Base-by-base conservation (phyloP, 2,888 invertebrate species). In the Sclerodermus sp. region DNA sequence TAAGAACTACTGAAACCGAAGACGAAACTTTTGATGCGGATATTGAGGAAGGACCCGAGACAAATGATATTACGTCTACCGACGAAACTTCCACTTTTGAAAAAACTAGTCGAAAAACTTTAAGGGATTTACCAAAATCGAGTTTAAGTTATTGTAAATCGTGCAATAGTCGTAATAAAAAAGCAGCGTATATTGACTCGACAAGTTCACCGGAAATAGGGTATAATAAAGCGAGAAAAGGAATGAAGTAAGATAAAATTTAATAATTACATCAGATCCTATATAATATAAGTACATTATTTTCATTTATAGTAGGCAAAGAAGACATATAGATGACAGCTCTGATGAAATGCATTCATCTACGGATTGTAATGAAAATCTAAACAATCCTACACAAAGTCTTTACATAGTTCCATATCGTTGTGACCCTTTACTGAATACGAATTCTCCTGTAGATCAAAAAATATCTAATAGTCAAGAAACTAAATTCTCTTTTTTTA, bases 401-500 rank as follows among this genome's bases (percentile, higher is more conserved):
- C 3, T 23, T 23, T 3, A 8, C 8, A 23, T 23, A 8, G 8
- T 23, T 3, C 23, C 23, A 23, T 8, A 23, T 23, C 23, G 23
- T 5, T 23, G 23, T 8, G 23, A 23, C 3, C 8, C 23, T 23
- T 3, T 23, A 8, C 23, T 23, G 4, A 8, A 23, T 23, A 23
- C 4, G 23, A 23, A 8, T 3, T 23, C 23, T 3, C 23, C 23
- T 23, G 8, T 8, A n/a, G 23, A 23, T 23, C 23, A n/a, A n/a
- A n/a, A n/a, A n/a, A n/a, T n/a, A n/a, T n/a, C n/a, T n/a, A n/a
- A n/a, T n/a, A n/a, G n/a, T n/a, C n/a, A n/a, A n/a, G n/a, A n/a
- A 16, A 36, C 47, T 1, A 49, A 12, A 14, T 53, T 59, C 12
- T 64, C 66, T 1, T 72, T 72, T 30, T 58, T 72, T 16, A 55